Percentiles rank a stretch among this genome's conserved stretches.
These are phyloP conservation scores for Pentalonia nigronervosa DNA, from an alignment of 1,140 invertebrate species.

Conservation along the genomic window DNA sequence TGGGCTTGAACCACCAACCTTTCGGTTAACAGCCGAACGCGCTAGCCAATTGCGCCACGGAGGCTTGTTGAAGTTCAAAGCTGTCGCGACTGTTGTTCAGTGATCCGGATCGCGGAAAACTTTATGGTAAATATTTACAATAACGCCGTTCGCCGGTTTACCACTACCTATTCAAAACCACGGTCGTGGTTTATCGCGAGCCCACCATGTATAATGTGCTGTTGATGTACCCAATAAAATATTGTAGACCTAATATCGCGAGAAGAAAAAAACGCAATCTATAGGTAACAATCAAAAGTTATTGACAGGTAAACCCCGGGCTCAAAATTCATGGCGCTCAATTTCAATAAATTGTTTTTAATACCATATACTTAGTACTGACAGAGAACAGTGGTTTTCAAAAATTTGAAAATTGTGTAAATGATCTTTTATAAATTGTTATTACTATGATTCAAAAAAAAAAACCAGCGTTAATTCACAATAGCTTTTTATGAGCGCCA, in stretches of 20 bases:
- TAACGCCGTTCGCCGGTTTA: not conserved
- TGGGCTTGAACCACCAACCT: constrained; percentile 86
- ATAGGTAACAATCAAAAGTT: too few relatives aligned
- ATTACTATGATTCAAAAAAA: too few relatives aligned
- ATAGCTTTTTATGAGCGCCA: too few relatives aligned
- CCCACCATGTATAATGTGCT: not conserved
- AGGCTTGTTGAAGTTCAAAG: constrained; percentile 65
- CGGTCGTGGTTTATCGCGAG: not conserved
- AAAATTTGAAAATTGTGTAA: too few relatives aligned
- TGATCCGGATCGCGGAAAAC: not conserved
- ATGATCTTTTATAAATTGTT: too few relatives aligned
- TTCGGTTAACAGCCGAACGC: constrained; percentile 91
- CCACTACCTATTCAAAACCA: not conserved
- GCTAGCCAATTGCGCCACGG: constrained; percentile 84
- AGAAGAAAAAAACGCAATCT: not conserved
- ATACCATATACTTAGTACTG: too few relatives aligned
- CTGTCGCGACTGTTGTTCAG: not conserved
- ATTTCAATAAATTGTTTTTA: too few relatives aligned
- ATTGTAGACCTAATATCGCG: not conserved
- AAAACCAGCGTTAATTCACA: too few relatives aligned
- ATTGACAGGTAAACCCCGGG: too few relatives aligned
- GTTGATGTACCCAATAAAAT: not conserved
- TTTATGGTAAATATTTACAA: not conserved
- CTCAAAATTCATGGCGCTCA: too few relatives aligned
- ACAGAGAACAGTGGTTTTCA: too few relatives aligned